phyloP scores from a whole-genome alignment of 2,797 vertebrate species.

The Thaleichthys pacificus region DNA sequence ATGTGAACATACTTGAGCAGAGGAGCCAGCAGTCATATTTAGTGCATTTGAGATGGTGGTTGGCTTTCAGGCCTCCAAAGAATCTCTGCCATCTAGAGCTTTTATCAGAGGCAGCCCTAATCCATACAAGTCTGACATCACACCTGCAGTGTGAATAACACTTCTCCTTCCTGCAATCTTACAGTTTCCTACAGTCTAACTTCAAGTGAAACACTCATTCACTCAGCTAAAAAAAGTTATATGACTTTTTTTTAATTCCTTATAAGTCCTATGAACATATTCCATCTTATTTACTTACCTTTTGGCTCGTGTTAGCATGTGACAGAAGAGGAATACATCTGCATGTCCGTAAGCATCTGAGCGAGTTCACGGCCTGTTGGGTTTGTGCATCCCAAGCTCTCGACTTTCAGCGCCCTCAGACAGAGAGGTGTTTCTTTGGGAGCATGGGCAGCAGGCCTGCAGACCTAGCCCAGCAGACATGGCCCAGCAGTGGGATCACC shows the following conservation, averaged over 20 bases:
- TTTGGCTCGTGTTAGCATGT: background rate
- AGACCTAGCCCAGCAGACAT: constrained; percentile 58
- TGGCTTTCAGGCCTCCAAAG: constrained; percentile 23
- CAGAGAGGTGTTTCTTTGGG: constrained; percentile 68
- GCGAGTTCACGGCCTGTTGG: constrained; percentile 22
- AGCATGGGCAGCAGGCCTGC: constrained; percentile 50
- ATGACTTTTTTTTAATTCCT: no score
- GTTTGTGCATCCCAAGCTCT: constrained; percentile 50
- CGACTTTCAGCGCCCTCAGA: constrained; percentile 52
- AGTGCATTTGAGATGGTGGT: constrained; percentile 9
- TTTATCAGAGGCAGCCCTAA: background rate
- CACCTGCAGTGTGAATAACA: no score
- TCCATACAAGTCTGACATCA: no score
- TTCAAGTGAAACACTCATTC: no score
- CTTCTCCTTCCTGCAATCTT: no score
- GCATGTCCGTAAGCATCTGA: constrained; percentile 4
- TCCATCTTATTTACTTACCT: no score
- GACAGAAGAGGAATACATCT: background rate
- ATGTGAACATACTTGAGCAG: constrained; percentile 9
- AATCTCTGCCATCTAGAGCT: constrained; percentile 29
- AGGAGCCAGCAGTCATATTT: constrained; percentile 15
- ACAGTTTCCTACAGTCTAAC: no score
- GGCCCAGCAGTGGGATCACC: constrained; percentile 60
- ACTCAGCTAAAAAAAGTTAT: no score
- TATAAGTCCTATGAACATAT: no score